Percentiles rank a stretch among this genome's conserved stretches.
phyloP scores from a whole-genome alignment of 2,888 invertebrate species.

The Cephus sareptanus region DNA sequence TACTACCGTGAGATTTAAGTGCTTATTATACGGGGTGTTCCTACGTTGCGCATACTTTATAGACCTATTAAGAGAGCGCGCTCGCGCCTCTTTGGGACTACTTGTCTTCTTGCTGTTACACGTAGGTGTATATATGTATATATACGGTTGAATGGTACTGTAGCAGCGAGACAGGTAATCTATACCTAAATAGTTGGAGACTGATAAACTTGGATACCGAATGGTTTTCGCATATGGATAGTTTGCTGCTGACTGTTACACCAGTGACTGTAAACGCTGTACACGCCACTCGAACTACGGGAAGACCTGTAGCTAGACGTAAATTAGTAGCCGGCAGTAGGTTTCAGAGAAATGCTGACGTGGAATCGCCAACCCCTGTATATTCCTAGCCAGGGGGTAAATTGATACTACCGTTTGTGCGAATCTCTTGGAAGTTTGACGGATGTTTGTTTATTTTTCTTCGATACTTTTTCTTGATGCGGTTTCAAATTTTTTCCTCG shows the following conservation, averaged over 20 bases:
- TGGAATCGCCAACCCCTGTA: background rate
- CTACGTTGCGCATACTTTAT: constrained; percentile 5
- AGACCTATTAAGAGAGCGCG: constrained; percentile 1
- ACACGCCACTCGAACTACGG: background rate
- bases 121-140: background rate
- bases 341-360: background rate
- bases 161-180: background rate
- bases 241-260: background rate
- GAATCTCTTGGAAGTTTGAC: background rate
- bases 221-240: background rate
- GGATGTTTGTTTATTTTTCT: background rate
- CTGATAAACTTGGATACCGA: background rate
- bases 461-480: background rate
- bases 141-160: background rate
- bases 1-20: constrained; percentile 8
- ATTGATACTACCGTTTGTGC: background rate
- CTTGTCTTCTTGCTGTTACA: background rate
- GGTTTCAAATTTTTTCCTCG: background rate
- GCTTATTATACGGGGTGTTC: constrained; percentile 7
- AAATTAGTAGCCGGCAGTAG: background rate
- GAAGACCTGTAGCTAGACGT: background rate
- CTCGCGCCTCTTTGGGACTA: background rate
- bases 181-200: background rate
- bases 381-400: background rate
- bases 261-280: background rate